Base-by-base conservation (phyloP, 2,113 vertebrate species). In the Menidia beryllina region DNA sequence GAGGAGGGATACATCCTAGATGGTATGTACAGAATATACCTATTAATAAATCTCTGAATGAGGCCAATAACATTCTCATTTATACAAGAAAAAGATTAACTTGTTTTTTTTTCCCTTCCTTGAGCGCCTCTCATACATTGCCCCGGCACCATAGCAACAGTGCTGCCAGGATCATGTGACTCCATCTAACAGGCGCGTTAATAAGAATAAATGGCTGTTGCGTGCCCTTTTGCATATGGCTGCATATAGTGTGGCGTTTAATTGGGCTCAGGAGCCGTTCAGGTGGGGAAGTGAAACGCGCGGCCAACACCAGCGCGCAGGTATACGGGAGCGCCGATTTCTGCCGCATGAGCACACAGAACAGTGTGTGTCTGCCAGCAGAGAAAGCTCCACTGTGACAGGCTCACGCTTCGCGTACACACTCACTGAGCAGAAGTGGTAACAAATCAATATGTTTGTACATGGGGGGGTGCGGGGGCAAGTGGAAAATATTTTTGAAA, bases 111-210 rank as follows among this genome's bases (percentile, higher is more conserved):
- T 20, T 27, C 10, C 8, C 30, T n/a, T 41, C 21, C 52, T 36
- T 0, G 21, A 24, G 56, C 5, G 56, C 34, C 59, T 49, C 27
- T 54, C 15, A 60, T 58, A 26, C 69, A 65, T 54, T 53, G 45
- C 21, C 52, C 30, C 10, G 60, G 53, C 76, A 53, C 59, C 80
- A 83, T 83, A 30, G 85, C 77, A 87, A 85, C 84, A 79, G 53
- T 36, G 26, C 66, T 69, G 14, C 57, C 47, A 69, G 21, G 36
- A 26, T 56, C 49, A 69, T 48, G 41, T 78, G 26, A 77, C 38
- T 13, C 7, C 27, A 24, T n/a, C 48, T 53, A 24, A 55, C 54
- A 19, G 26, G 14, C 38, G 20, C 2, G 13, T 11, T 23, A 26
- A 36, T 38, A 23, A 23, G 14, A 54, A 48, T 9, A 55, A 53